Conservation (phyloP, 2,797 vertebrate genomes). For the Girardinus metallicus region DNA sequence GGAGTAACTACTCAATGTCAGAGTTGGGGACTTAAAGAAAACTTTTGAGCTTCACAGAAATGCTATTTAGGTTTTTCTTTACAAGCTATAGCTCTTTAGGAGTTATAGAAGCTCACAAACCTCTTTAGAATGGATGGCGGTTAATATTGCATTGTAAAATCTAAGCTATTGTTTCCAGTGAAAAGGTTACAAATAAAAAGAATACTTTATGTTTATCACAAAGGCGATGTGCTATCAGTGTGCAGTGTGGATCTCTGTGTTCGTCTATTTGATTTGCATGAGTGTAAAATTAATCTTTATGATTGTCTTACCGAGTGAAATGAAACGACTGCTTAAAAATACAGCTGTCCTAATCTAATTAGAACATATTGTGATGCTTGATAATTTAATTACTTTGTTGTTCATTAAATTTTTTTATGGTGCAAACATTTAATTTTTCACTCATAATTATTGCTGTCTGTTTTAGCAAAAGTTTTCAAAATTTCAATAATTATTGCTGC, state of each 20-base stretch:
- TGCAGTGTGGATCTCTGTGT: neutral
- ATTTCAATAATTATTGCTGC: neutral
- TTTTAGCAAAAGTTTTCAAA: neutral
- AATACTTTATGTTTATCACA: neutral
- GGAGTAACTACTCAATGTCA: conserved; percentile 56
- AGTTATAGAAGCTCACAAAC: neutral
- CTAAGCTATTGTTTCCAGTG: neutral
- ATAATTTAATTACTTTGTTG: neutral
- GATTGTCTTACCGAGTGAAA: neutral
- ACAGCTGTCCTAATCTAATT: neutral
- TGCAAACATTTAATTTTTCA: neutral
- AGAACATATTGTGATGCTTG: neutral
- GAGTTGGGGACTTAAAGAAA: conserved; percentile 38
- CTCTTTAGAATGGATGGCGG: neutral
- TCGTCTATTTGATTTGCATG: neutral
- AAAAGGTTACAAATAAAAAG: neutral
- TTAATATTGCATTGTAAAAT: neutral
- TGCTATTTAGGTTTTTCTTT: conserved; percentile 21
- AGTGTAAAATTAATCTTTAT: neutral
- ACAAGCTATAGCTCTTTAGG: conserved; percentile 11
- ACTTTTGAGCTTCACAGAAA: conserved; percentile 45
- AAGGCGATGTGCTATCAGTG: neutral
- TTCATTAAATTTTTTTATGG: neutral
- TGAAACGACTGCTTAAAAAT: neutral
- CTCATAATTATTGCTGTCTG: neutral